Conservation (phyloP, 2,113 vertebrate genomes). For the Pholis gunnellus region DNA sequence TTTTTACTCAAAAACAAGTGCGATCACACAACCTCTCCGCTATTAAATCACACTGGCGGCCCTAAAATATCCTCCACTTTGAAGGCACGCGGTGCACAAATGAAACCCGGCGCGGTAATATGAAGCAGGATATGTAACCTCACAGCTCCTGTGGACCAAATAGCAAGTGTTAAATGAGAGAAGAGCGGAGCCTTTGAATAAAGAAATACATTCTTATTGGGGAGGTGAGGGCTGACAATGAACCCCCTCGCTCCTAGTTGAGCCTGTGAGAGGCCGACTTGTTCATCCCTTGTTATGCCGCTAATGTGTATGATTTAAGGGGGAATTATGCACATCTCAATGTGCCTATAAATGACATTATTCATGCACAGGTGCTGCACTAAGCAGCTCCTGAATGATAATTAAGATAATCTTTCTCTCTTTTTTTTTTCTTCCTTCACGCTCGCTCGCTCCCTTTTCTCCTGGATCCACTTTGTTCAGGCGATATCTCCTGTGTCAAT, state of each 20-base stretch:
- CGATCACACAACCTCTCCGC: constrained; percentile 19
- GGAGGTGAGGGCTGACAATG: constrained; percentile 76
- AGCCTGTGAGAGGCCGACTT: constrained; percentile 76
- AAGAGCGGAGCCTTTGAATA: constrained; percentile 74
- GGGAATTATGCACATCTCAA: constrained; percentile 86
- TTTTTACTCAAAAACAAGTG: constrained; percentile 30
- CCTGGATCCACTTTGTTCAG: constrained; percentile 85
- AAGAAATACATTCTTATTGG: constrained; percentile 72
- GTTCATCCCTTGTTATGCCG: constrained; percentile 84
- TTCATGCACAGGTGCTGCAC: constrained; percentile 89
- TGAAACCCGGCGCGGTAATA: constrained; percentile 59
- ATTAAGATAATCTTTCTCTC: constrained; percentile 88
- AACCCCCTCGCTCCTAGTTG: constrained; percentile 61
- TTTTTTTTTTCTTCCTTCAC: constrained; percentile 75
- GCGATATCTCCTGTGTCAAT: constrained; percentile 85
- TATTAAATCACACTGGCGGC: constrained; percentile 28
- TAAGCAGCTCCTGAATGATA: constrained; percentile 87
- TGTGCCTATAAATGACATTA: constrained; percentile 88
- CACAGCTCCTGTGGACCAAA: constrained; percentile 65
- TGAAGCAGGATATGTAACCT: constrained; percentile 67
- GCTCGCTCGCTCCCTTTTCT: constrained; percentile 81
- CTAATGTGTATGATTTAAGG: constrained; percentile 87
- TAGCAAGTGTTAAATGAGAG: constrained; percentile 74
- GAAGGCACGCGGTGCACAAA: constrained; percentile 55
- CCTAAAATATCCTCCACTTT: constrained; percentile 50